Evolutionary conservation across 2,113 vertebrate genomes (phyloP).

Genomic region (Mohoua ochrocephala): DNA sequence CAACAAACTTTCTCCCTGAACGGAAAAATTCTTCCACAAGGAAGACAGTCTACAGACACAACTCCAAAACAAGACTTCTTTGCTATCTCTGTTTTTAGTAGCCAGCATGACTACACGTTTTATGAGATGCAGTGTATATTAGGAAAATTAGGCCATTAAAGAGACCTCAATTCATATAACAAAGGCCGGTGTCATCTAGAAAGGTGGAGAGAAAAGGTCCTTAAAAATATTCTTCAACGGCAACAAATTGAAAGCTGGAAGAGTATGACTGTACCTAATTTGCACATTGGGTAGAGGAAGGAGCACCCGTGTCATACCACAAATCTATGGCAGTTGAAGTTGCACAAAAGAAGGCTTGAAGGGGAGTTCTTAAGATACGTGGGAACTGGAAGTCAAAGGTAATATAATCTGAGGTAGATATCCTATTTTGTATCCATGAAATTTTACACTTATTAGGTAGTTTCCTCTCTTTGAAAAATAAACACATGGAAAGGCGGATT

Average conservation of each 20-base stretch:
- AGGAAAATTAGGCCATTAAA: background rate
- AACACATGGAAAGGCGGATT: background rate
- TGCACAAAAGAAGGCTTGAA: background rate
- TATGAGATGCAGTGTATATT: background rate
- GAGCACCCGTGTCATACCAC: background rate
- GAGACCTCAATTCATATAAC: background rate
- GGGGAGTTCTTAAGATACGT: accelerated
- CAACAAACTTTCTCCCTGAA: background rate
- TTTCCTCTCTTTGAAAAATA: background rate
- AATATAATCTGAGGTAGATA: background rate
- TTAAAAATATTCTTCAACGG: background rate
- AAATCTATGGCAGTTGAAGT: background rate
- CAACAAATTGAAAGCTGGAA: background rate
- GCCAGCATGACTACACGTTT: background rate
- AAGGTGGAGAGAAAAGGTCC: background rate
- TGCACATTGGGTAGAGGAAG: background rate
- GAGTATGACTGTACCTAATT: accelerated
- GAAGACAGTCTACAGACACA: background rate
- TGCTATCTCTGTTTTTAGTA: background rate
- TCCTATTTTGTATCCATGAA: background rate
- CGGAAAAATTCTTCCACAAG: background rate
- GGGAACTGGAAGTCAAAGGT: background rate
- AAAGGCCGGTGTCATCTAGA: background rate
- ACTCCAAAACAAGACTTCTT: background rate
- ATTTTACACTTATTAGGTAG: background rate